phyloP scores from a whole-genome alignment of 1,140 invertebrate genomes.

The Whitmania pigra region DNA sequence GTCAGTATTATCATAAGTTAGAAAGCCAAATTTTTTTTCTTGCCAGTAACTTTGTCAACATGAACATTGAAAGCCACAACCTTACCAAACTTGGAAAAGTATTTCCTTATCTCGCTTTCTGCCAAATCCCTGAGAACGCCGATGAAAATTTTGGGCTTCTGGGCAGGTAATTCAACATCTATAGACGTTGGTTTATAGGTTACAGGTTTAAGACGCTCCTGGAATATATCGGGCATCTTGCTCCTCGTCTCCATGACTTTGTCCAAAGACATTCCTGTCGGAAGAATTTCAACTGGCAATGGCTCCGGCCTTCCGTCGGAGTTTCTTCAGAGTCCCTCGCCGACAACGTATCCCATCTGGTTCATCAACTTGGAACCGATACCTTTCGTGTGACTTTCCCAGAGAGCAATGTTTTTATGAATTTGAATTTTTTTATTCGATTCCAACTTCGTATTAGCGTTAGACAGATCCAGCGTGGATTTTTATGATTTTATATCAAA shows the following conservation, averaged over 20 bases:
- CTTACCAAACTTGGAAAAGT: slow-evolving; percentile 10
- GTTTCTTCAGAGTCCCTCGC: slow-evolving; percentile 64
- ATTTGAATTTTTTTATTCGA: too few relatives aligned
- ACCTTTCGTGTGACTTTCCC: slow-evolving; percentile 47
- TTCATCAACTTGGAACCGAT: slow-evolving; percentile 79
- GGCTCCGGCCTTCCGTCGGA: slow-evolving; percentile 66
- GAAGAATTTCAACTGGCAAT: slow-evolving; percentile 65
- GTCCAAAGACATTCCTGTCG: slow-evolving; percentile 38
- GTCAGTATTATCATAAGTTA: slow-evolving; percentile 8
- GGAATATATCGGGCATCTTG: too few relatives aligned
- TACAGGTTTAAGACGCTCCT: too few relatives aligned
- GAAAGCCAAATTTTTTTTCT: slow-evolving; percentile 12
- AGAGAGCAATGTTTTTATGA: too few relatives aligned
- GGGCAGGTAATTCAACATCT: too few relatives aligned
- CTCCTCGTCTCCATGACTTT: too few relatives aligned
- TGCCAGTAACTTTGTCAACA: slow-evolving; percentile 10
- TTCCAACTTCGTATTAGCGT: too few relatives aligned
- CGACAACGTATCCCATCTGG: slow-evolving; percentile 77
- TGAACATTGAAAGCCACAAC: neutral
- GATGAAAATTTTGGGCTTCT: neutral
- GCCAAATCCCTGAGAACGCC: slow-evolving; percentile 2
- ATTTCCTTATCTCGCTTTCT: neutral
- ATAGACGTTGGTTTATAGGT: too few relatives aligned
- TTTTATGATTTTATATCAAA: too few relatives aligned
- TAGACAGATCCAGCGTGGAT: too few relatives aligned